These are phyloP conservation scores for Boloria selene DNA, from an alignment of 2,888 invertebrate genomes.

Conservation along the genomic window DNA sequence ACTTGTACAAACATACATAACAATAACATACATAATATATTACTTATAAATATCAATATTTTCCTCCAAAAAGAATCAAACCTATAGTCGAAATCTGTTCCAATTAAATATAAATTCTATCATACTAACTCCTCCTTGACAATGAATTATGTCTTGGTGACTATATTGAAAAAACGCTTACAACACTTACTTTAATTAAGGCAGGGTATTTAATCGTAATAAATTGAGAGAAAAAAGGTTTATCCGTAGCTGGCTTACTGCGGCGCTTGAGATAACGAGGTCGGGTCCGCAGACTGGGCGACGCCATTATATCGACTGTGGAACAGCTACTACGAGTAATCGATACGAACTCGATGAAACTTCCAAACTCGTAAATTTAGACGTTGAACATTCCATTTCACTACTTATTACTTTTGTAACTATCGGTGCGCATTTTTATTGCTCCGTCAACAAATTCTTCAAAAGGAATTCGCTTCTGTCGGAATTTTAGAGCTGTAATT, in stretches of 20 bases:
- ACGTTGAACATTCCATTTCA: conserved; percentile 27
- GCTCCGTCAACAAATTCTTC: conserved; percentile 26
- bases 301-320: conserved; percentile 50
- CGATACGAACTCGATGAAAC: conserved; percentile 33
- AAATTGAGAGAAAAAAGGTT: conserved; percentile 36
- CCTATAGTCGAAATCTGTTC: not conserved
- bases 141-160: not conserved
- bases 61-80: not conserved
- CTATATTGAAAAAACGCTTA: conserved; percentile 13
- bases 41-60: conserved; percentile 10
- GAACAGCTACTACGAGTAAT: conserved; percentile 40
- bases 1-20: no score
- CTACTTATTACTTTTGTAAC: conserved; percentile 34
- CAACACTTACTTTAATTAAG: conserved; percentile 34
- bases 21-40: no score
- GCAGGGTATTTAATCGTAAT: conserved; percentile 37
- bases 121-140: not conserved
- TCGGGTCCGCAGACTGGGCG: conserved; percentile 61
- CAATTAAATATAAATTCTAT: not conserved
- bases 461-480: conserved; percentile 20
- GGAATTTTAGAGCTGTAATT: conserved; percentile 7
- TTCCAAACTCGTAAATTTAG: conserved; percentile 26
- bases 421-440: conserved; percentile 26
- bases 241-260: conserved; percentile 50
- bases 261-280: conserved; percentile 61